A percentile compares a stretch with the other conserved stretches of the same genome.
Conservation (phyloP, 2,113 vertebrate genomes). For the Tragelaphus buxtoni region DNA sequence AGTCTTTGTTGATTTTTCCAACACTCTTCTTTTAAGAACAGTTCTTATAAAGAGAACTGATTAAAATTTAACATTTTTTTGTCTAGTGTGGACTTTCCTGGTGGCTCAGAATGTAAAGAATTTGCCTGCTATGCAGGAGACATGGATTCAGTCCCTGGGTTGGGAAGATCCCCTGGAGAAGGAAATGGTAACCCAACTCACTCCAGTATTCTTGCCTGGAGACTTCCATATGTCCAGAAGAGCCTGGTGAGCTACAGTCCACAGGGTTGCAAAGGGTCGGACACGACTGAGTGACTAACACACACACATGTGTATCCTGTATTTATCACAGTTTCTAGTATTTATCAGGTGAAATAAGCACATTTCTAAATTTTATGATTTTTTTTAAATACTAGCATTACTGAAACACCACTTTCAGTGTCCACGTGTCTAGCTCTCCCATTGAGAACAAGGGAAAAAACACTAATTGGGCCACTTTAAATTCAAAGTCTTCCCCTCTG, state of each 20-base stretch:
- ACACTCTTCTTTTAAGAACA: not conserved
- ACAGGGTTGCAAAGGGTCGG: not conserved
- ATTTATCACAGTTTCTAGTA: not conserved
- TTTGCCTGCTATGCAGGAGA: not conserved
- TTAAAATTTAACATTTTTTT: not conserved
- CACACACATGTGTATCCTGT: not conserved
- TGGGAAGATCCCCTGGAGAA: not conserved
- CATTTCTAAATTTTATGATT: not conserved
- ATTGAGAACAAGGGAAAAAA: not conserved
- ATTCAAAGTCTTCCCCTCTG: not conserved
- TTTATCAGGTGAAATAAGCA: not conserved
- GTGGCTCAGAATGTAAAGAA: not conserved
- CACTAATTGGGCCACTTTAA: not conserved
- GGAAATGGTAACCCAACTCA: not conserved
- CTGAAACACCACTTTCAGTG: not conserved
- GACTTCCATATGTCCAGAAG: not conserved
- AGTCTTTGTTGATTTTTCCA: not conserved
- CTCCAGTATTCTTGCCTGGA: not conserved
- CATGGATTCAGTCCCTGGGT: not conserved
- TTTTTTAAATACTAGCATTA: not conserved
- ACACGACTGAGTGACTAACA: not conserved
- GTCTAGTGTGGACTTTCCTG: not conserved
- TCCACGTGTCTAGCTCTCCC: not conserved
- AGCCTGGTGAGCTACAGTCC: not conserved
- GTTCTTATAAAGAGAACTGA: not conserved